Base-by-base conservation (phyloP, 1,140 invertebrate species). In the Megathymus violae region DNA sequence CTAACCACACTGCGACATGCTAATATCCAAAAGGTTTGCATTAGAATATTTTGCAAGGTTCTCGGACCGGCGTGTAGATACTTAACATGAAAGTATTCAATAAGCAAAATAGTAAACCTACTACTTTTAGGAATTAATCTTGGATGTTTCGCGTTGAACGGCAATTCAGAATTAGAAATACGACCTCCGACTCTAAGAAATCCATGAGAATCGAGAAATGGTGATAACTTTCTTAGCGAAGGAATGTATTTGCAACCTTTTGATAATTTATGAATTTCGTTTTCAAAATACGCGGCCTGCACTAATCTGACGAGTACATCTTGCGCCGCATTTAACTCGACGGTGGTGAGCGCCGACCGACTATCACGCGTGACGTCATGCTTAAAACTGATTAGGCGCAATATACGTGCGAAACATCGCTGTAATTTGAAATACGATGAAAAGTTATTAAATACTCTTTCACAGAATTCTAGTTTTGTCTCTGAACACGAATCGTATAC, bases 151-250 rank as follows among this genome's bases (percentile, higher is more conserved):
- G 27, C 15, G 7, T 47, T 60, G 41, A 25, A 60, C 1, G 41
- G 41, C 16, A 60, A 11, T 6, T 60, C 56, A 34, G 56, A 16
- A 16, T 60, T 22, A 5, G 56, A 17, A 14, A 60, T 22, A 16
- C 56, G 56, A 60, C 56, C 43, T 13, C 56, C 56, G 9, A 60
- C 43, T 13, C 56, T 60, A 16, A 60, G 25, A 10, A 60, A 60
- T 9, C 56, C 43, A 6, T 17, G n/a, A 4, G 19, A 15, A 47
- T 60, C 56, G 4, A 47, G 4, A 47, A 46, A 60, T 13, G 56
- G 43, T 0, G 56, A 60, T 1, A 60, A 16, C 47, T 60, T 60
- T 34, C 27, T 60, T 47, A 47, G 27, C 1, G 56, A 60, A 13
- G 25, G 25, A 59, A 59, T 46, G n/a, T 59, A 46, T 34, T 34